Evolutionary conservation across 2,888 invertebrate genomes (phyloP).

Genomic region (Octodonta nipae): DNA sequence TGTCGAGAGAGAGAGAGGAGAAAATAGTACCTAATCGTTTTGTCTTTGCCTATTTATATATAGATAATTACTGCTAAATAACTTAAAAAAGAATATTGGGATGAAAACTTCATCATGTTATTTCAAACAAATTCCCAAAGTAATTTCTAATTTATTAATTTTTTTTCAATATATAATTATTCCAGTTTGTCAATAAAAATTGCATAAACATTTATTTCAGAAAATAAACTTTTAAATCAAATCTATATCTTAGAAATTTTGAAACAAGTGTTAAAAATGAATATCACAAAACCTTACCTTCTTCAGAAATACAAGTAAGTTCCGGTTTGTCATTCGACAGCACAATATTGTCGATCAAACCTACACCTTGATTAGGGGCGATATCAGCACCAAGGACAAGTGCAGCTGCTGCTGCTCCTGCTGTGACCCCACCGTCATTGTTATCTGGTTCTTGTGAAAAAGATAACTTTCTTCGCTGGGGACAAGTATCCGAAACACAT

Average conservation of each 20-base stretch:
- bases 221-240: too few species aligned
- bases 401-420: constrained; percentile 42
- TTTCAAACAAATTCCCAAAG: too few species aligned
- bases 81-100: too few species aligned
- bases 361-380: constrained; percentile 27
- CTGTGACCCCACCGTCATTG: constrained; percentile 38
- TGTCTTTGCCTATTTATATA: too few species aligned
- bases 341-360: constrained; percentile 38
- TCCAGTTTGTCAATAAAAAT: too few species aligned
- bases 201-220: too few species aligned
- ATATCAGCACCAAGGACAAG: constrained; percentile 39
- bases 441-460: constrained; percentile 48
- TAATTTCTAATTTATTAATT: too few species aligned
- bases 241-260: neutral
- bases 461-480: constrained; percentile 42
- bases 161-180: too few species aligned
- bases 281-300: constrained; percentile 26
- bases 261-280: neutral
- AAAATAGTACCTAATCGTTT: too few species aligned
- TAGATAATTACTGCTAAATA: too few species aligned
- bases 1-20: too few species aligned
- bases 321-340: constrained; percentile 49
- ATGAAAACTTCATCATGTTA: too few species aligned
- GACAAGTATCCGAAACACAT: constrained; percentile 44
- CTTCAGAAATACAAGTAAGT: constrained; percentile 73